Conservation (phyloP, 2,797 vertebrate species). For the Babyrousa celebensis region DNA sequence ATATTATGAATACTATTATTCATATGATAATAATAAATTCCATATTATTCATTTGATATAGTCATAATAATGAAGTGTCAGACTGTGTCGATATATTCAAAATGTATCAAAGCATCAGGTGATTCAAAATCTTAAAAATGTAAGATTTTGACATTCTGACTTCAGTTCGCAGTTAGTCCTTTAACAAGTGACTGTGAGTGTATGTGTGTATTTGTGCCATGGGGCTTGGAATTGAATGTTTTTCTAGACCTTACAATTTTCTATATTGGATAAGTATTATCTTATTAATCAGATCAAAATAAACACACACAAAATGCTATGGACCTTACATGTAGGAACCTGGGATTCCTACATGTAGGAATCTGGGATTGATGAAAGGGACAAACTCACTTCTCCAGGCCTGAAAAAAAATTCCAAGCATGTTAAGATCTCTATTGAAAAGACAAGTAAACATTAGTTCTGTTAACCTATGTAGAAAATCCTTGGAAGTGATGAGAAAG, state of each 20-base stretch:
- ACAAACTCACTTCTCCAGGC: not conserved
- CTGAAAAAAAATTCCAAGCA: not conserved
- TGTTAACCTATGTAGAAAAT: not conserved
- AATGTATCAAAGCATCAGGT: not conserved
- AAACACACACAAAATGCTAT: not conserved
- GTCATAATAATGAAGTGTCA: not conserved
- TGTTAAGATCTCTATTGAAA: not conserved
- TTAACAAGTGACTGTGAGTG: not conserved
- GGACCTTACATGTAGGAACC: not conserved
- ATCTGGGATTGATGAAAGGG: not conserved
- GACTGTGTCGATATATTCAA: not conserved
- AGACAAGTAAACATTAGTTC: not conserved
- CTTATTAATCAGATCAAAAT: constrained; percentile 17
- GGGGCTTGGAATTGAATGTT: not conserved
- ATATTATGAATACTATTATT: not conserved
- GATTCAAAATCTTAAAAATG: not conserved
- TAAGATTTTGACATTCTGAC: not conserved
- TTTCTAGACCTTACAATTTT: not conserved
- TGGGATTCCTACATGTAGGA: not conserved
- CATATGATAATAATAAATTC: not conserved
- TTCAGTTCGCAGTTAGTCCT: not conserved
- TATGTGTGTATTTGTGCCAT: not conserved
- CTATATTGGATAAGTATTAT: not conserved
- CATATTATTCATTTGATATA: not conserved
- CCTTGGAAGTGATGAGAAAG: not conserved